Base-by-base conservation (phyloP, 2,888 invertebrate species). In the Nomada ferruginata region DNA sequence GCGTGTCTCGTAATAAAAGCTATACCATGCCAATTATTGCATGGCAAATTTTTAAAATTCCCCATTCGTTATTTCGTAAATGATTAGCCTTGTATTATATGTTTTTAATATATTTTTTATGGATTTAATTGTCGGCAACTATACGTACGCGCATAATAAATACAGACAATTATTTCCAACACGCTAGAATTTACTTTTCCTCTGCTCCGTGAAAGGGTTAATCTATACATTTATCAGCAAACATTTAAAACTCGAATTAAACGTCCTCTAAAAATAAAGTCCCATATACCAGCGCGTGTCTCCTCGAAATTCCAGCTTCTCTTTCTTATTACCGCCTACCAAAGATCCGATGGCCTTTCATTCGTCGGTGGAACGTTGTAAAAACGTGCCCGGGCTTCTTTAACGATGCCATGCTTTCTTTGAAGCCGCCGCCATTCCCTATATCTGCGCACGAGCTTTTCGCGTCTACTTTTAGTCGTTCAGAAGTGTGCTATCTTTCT, bases 401-500 rank as follows among this genome's bases (percentile, higher is more conserved):
- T 81, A 75, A 83, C 75, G 82, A 79, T 77, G 77, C 77, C 42
- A n/a, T 20, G 55, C 59, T 47, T 72, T 68, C 83, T 83, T 83
- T 83, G 82, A 82, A 76, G 61, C 74, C 18, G 47, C 77, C 83
- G 79, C 74, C 74, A 79, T 76, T 74, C 60, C 29, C 73, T 42
- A 15, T 71, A 59, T 60, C 71, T 60, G 66, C 73, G 76, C 70
- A 66, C 76, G 72, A 76, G 74, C 77, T 73, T 81, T 81, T 70
- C 83, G 83, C 81, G 66, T 85, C 84, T 89, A 89, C 89, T 89
- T 89, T 89, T 89, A 89, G 85, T 85, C 79, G 81, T 36, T 61
- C 72, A 69, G 59, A 2, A 15, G 69, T 75, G 79, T 85, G 82
- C 73, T 73, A 52, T 86, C 86, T 85, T 78, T 82, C 82, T 89